Base-by-base conservation (phyloP, 1,140 invertebrate genomes). In the Coelopa frigida region DNA sequence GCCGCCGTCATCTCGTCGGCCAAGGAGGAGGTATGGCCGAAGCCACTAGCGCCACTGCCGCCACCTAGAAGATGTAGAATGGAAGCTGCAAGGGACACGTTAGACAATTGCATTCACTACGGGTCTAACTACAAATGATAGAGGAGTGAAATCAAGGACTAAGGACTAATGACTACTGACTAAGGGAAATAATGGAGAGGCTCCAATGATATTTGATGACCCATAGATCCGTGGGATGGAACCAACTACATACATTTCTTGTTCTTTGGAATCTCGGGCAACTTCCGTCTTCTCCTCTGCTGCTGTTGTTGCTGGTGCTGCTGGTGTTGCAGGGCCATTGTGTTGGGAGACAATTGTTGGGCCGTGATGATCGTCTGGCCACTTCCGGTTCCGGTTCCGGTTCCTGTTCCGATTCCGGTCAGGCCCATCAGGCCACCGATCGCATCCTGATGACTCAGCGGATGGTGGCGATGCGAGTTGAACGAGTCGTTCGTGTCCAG, bases 201-300 rank as follows among this genome's bases (percentile, higher is more conserved):
- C 21, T 22, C 8, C n/a, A 46, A 11, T 26, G 8, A 29, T 33
- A 26, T 14, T 29, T 27, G 2, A 15, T 7, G 29, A 41, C 20
- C 5, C 17, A 18, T n/a, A 10, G 20, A 18, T 39, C 23, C 18
- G 10, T 15, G 10, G 6, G 8, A 18, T 15, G 2, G 20, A 18
- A 11, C 12, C 17, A 22, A 54, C 63, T 81, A n/a, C n/a, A n/a
- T 73, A 89, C 85, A 80, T 79, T 87, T 87, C 70, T 85, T 85
- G 54, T 83, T 84, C 68, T 89, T 89, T 5, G 87, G 88, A 55
- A 90, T 89, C 73, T 91, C 87, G 10, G 88, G 88, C 20, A 90
- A 70, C 71, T 87, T 87, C 68, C 88, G 74, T 52, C 88, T 74
- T 56, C 82, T 75, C 39, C 86, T 73, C 59, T 84, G 83, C 32